Percentiles rank a stretch among this genome's conserved stretches.
Conservation (phyloP, 2,113 vertebrate genomes). For the Trogon melanurus region DNA sequence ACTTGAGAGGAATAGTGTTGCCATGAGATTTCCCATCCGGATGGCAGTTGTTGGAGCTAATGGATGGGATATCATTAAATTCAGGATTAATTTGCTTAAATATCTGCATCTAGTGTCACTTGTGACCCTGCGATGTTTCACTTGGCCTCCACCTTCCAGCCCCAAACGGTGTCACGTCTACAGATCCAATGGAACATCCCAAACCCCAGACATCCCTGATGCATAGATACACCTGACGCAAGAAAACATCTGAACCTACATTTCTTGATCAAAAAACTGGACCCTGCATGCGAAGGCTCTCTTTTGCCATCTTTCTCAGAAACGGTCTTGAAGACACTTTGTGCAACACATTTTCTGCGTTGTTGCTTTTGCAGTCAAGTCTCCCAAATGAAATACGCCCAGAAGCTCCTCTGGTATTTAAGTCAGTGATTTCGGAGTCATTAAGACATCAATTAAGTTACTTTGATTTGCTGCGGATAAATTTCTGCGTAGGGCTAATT, state of each 20-base stretch:
- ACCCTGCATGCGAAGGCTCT: no score
- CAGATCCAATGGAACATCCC: not conserved
- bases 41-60: not conserved
- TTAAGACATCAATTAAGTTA: not conserved
- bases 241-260: not conserved
- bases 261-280: not conserved
- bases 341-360: not conserved
- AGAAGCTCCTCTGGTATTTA: not conserved
- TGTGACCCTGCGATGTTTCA: not conserved
- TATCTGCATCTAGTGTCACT: not conserved
- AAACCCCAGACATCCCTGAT: not conserved
- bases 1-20: not conserved
- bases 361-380: not conserved
- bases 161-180: not conserved
- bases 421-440: not conserved
- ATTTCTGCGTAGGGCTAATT: not conserved
- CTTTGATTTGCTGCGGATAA: not conserved
- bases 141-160: not conserved
- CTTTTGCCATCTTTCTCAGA: not conserved
- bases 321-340: not conserved
- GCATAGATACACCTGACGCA: no score
- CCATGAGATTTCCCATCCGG: not conserved
- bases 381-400: not conserved
- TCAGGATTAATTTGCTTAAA: not conserved
- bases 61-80: not conserved